Evolutionary conservation across 1,140 invertebrate genomes (phyloP).

Genomic region (Solenopsis invicta): DNA sequence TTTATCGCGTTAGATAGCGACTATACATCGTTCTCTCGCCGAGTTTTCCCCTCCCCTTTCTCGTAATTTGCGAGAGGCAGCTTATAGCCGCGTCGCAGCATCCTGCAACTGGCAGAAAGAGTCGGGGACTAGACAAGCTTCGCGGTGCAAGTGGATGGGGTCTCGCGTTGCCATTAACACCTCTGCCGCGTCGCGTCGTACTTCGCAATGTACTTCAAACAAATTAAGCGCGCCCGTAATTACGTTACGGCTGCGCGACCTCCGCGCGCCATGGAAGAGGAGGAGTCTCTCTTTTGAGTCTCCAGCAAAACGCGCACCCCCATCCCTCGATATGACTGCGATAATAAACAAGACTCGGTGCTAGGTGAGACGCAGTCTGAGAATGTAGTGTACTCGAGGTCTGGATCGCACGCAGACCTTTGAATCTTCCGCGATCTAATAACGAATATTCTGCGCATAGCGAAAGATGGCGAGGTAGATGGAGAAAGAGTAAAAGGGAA

Average conservation of each 20-base stretch:
- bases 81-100: slow-evolving; percentile 57
- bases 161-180: slow-evolving; percentile 84
- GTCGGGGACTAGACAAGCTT: slow-evolving; percentile 70
- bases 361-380: slow-evolving; percentile 44
- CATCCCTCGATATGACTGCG: slow-evolving; percentile 79
- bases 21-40: background rate
- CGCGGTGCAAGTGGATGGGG: slow-evolving; percentile 72
- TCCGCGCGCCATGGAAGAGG: slow-evolving; percentile 69
- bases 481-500: background rate
- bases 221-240: slow-evolving; percentile 85
- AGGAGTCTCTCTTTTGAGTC: slow-evolving; percentile 81
- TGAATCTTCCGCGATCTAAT: slow-evolving; percentile 57
- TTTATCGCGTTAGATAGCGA: slow-evolving; percentile 37
- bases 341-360: slow-evolving; percentile 80
- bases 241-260: slow-evolving; percentile 83
- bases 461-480: slow-evolving; percentile 48
- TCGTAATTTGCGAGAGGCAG: slow-evolving; percentile 32
- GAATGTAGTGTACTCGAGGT: slow-evolving; percentile 1
- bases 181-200: slow-evolving; percentile 77
- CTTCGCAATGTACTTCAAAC: slow-evolving; percentile 83
- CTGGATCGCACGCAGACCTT: slow-evolving; percentile 40
- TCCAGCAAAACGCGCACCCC: slow-evolving; percentile 56
- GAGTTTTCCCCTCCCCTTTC: slow-evolving; percentile 16
- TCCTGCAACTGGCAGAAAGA: slow-evolving; percentile 53
- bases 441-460: slow-evolving; percentile 39